Evolutionary conservation across 2,113 vertebrate species (phyloP).

Genomic region (Nesoenas mayeri): DNA sequence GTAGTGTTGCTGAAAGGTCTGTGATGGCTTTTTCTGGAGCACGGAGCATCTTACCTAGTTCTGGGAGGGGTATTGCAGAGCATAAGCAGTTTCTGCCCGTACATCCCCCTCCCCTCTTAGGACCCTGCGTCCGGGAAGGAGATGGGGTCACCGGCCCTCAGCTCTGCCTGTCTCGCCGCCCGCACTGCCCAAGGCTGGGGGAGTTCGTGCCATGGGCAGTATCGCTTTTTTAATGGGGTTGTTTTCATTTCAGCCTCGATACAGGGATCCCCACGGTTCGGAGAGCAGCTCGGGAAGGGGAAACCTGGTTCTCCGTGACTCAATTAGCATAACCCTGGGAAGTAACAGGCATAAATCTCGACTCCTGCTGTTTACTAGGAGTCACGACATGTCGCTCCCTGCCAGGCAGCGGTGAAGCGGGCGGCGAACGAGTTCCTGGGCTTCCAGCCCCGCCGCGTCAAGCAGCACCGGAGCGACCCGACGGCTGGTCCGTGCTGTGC

Average conservation of each 20-base stretch:
- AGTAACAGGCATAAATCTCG: not conserved
- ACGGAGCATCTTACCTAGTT: not conserved
- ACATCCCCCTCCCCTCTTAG: not conserved
- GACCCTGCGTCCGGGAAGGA: rapidly evolving
- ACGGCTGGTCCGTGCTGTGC: not conserved
- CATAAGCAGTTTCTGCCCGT: not conserved
- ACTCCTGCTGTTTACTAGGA: not conserved
- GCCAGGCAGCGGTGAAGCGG: too few species aligned
- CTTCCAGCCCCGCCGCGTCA: rapidly evolving
- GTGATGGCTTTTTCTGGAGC: conserved; percentile 19
- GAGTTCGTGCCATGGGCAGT: not conserved
- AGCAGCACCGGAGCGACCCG: not conserved
- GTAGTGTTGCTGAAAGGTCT: not conserved
- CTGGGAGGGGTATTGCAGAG: not conserved
- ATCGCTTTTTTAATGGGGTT: not conserved
- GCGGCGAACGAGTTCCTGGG: not conserved
- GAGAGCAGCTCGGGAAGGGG: not conserved
- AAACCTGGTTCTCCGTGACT: not conserved
- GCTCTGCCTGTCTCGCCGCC: not conserved
- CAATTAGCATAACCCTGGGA: not conserved
- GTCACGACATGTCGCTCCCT: not conserved
- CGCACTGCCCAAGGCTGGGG: not conserved
- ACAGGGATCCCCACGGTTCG: not conserved
- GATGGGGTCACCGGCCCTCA: not conserved
- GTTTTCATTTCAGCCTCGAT: not conserved